A percentile compares a stretch with the other conserved stretches of the same genome.
phyloP scores from a whole-genome alignment of 2,113 vertebrate species.

The Pyrgilauda ruficollis region DNA sequence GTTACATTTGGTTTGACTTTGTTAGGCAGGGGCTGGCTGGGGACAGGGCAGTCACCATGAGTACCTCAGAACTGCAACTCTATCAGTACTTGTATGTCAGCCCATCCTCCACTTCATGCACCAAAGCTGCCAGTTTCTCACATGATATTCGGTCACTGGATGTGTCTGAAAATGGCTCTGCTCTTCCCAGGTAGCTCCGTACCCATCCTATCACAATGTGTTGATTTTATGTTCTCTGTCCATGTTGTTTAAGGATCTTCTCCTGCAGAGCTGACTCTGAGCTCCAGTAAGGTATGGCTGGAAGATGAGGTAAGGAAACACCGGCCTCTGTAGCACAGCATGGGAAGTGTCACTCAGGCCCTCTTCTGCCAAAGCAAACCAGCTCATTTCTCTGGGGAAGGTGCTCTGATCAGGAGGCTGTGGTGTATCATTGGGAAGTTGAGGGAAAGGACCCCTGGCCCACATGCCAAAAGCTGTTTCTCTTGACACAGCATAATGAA shows the following conservation, averaged over 20 bases:
- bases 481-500: neutral
- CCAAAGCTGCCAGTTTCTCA: neutral
- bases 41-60: rapidly evolving
- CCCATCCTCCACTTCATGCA: rapidly evolving
- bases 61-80: neutral
- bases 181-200: neutral
- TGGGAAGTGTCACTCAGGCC: neutral
- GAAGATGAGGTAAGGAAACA: neutral
- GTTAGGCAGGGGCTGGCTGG: neutral
- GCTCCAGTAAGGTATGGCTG: neutral
- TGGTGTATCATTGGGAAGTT: neutral
- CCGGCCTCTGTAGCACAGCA: rapidly evolving
- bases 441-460: neutral
- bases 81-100: neutral
- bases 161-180: neutral
- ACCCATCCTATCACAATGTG: neutral
- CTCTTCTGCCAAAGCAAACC: neutral
- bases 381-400: neutral
- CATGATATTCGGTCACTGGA: rapidly evolving
- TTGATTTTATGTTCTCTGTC: neutral
- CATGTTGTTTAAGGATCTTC: neutral
- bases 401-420: neutral
- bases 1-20: neutral
- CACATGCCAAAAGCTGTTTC: neutral
- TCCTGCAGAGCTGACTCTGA: neutral